Base-by-base conservation (phyloP, 2,888 invertebrate species). In the Meta bourneti region DNA sequence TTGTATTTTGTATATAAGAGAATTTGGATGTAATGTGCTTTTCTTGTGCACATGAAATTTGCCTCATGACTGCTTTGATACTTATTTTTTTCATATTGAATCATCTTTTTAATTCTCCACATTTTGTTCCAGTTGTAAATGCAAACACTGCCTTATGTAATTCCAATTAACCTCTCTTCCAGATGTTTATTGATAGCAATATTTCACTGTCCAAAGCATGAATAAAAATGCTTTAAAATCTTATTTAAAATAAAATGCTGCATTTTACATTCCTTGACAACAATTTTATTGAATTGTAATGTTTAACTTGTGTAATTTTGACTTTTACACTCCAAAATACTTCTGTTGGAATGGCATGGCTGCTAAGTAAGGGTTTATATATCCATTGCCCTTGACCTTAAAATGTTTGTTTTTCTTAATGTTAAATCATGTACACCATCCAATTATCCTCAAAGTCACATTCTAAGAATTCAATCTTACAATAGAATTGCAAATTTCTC, bases 1-100 rank as follows among this genome's bases (percentile, higher is more conserved):
- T 80, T 78, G 80, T 72, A 79, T 54, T 87, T 79, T 87, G 71
- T 54, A 87, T 87, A 87, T 72, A 72, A 9, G 34, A 84, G 74
- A 80, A n/a, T 49, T 77, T n/a, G 34, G 34, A 4, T 34, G 34
- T 72, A 52, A 9, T 71, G 71, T 72, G 69, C 77, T 86, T 54
- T 80, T 86, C 48, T 80, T 69, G 52, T 80, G 80, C 54, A 20
- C 72, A 72, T 54, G 54, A 54, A 86, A 61, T 82, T n/a, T 19
- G 34, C 70, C 8, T 71, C 19, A 71, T 70, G 19, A 83, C 51
- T 16, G 72, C 61, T 61, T 34, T 54, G 72, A 51, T 51, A 74
- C 34, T n/a, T 82, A 71, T 71, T 74, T 11, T n/a, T 34, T 82
- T 82, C 49, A 51, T 82, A 34, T 48, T 11, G 16, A 71, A 71